Conservation (phyloP, 1,140 invertebrate species). For the Maconellicoccus hirsutus region DNA sequence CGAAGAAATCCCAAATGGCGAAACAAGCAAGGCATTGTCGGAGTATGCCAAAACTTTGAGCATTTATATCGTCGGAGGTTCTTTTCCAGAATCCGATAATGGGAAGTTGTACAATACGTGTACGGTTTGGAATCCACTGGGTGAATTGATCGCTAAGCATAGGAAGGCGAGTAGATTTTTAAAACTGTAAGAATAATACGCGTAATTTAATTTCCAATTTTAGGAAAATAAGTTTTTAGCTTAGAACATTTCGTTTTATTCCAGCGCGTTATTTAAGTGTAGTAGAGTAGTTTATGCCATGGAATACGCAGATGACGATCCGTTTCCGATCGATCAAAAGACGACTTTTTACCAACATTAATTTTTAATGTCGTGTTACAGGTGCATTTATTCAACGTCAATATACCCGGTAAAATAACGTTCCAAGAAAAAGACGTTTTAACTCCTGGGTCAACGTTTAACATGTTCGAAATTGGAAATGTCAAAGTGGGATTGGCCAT, state of each 20-base stretch:
- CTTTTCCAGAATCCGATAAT: constrained; percentile 65
- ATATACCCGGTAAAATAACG: constrained; percentile 82
- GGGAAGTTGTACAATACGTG: constrained; percentile 79
- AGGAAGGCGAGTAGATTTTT: no score
- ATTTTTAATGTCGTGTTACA: no score
- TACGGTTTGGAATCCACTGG: constrained; percentile 70
- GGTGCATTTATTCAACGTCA: constrained; percentile 92
- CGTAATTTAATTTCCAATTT: no score
- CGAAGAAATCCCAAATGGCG: constrained; percentile 64
- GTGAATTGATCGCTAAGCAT: constrained; percentile 58
- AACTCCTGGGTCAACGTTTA: constrained; percentile 59
- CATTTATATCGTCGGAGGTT: constrained; percentile 78
- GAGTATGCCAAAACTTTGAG: constrained; percentile 60
- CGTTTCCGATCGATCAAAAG: no score
- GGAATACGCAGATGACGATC: no score
- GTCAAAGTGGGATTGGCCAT: constrained; percentile 81
- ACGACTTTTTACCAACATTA: no score
- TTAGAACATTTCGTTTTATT: no score
- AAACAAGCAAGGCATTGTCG: constrained; percentile 57
- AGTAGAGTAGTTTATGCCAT: no score
- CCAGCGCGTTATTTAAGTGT: no score
- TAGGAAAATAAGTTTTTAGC: no score
- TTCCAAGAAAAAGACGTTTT: constrained; percentile 85
- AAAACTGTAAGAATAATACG: no score
- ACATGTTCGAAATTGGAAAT: constrained; percentile 57